A percentile compares a stretch with the other conserved stretches of the same genome.
phyloP scores from a whole-genome alignment of 2,797 vertebrate species.

The Pachyuromys duprasi region DNA sequence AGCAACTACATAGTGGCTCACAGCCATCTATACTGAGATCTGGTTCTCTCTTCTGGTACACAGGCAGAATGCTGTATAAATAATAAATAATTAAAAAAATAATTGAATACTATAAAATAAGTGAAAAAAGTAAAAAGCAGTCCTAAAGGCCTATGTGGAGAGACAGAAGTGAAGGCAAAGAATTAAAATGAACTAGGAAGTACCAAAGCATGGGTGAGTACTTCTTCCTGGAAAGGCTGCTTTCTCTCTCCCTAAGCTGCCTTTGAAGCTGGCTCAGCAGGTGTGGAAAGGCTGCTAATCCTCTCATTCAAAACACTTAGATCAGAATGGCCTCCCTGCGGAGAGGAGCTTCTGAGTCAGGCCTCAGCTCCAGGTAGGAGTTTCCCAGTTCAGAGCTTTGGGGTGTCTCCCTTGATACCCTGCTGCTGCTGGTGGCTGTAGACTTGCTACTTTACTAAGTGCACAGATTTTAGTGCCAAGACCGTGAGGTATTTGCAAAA shows the following conservation, averaged over 20 bases:
- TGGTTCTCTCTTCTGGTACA: too few relatives aligned
- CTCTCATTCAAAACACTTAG: conserved; percentile 9
- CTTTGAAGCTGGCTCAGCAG: conserved; percentile 25
- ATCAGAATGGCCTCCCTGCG: background rate
- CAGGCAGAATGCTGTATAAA: too few relatives aligned
- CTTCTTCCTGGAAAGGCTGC: background rate
- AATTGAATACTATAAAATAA: background rate
- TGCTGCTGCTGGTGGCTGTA: background rate
- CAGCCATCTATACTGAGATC: too few relatives aligned
- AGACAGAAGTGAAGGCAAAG: background rate
- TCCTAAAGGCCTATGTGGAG: too few relatives aligned
- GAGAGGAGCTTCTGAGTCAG: background rate
- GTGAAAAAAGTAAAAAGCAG: background rate
- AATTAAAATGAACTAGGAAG: background rate
- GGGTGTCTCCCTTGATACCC: background rate
- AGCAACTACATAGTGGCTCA: too few relatives aligned
- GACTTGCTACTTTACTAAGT: background rate
- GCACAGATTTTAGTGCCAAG: background rate
- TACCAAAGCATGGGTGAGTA: background rate
- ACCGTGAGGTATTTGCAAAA: background rate
- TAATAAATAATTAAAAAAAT: too few relatives aligned
- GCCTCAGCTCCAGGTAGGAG: background rate
- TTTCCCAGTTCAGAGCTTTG: conserved; percentile 7
- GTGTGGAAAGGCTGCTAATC: background rate
- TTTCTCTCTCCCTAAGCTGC: background rate